Base-by-base conservation (phyloP, 2,797 vertebrate genomes). In the Gorsachius magnificus region DNA sequence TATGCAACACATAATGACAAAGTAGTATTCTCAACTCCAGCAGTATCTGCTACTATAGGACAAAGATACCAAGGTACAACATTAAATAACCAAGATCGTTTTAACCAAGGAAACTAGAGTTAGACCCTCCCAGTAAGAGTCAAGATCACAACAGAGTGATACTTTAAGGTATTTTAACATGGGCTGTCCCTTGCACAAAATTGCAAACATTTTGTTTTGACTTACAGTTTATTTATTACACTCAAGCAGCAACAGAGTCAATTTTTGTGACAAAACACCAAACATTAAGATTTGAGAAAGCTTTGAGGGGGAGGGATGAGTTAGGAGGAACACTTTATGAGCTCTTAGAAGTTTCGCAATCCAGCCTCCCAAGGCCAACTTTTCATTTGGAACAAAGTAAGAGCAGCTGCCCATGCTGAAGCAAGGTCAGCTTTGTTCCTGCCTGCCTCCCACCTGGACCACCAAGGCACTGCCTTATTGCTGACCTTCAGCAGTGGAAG, bases 381-480 rank as follows among this genome's bases (percentile, higher is more conserved):
- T 93, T 81, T 71, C 82, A 24, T 46, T 50, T 93, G 93, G 82
- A 93, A 91, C 61, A 79, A 87, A 91, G 28, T 56, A 61, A 64
- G 87, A 87, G 86, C 95, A 96, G 93, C 89, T 92, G 87, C 46
- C 95, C 72, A 31, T 21, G 76, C 64, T 78, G 69, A 77, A 56
- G 63, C 6, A 0, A 93, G 79, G 88, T 93, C 91, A 92, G 72
- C 68, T 71, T 36, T 68, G 72, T 71, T 89, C 75, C 48, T 70
- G 51, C 68, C 41, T 46, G 74, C 85, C 93, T 96, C 95, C 92
- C 93, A 96, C 87, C 79, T 86, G 93, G 91, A 95, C 93, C 95
- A 96, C 95, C 94, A 97, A 90, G 81, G 76, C 89, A 71, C 63
- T 94, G 92, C 83, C 85, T 93, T 54, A 24, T 0, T 46, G 45